A percentile compares a stretch with the other conserved stretches of the same genome.
Conservation (phyloP, 2,113 vertebrate genomes). For the Callocephalon fimbriatum region DNA sequence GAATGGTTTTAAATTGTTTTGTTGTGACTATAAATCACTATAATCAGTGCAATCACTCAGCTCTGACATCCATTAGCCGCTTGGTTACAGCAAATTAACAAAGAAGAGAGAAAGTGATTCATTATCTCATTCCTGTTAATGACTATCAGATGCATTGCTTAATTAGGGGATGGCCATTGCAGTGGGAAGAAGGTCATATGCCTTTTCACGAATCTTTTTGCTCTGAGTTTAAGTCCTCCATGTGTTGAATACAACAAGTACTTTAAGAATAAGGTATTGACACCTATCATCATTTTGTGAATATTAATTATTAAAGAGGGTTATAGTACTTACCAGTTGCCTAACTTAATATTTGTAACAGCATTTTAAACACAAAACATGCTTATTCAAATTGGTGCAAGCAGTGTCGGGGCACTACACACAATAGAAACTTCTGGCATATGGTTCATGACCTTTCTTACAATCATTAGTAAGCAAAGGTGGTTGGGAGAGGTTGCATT, state of each 20-base stretch:
- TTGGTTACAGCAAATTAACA: conserved; percentile 95
- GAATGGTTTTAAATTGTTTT: conserved; percentile 91
- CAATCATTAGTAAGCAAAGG: neutral
- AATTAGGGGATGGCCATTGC: conserved; percentile 91
- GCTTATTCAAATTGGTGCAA: neutral
- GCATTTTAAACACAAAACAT: neutral
- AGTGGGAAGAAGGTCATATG: conserved; percentile 88
- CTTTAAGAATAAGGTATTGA: conserved; percentile 59
- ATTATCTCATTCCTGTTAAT: conserved; percentile 95
- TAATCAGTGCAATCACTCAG: conserved; percentile 94
- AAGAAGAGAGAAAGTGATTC: conserved; percentile 92
- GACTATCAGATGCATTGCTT: conserved; percentile 95
- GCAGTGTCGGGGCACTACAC: neutral
- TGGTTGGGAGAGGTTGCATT: neutral
- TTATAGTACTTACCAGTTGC: conserved; percentile 15
- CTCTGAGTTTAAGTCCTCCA: conserved; percentile 72
- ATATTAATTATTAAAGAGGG: conserved; percentile 41
- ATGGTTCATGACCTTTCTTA: neutral
- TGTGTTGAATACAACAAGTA: conserved; percentile 62
- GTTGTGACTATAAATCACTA: conserved; percentile 92
- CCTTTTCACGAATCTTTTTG: conserved; percentile 83
- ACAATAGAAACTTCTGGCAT: neutral
- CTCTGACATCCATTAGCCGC: conserved; percentile 95
- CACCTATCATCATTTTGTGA: conserved; percentile 11
- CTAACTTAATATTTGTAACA: neutral